Evolutionary conservation across 2,888 invertebrate species (phyloP), one percentile per base, ranked within the genome.

Genomic region (Hydriomena furcata): DNA sequence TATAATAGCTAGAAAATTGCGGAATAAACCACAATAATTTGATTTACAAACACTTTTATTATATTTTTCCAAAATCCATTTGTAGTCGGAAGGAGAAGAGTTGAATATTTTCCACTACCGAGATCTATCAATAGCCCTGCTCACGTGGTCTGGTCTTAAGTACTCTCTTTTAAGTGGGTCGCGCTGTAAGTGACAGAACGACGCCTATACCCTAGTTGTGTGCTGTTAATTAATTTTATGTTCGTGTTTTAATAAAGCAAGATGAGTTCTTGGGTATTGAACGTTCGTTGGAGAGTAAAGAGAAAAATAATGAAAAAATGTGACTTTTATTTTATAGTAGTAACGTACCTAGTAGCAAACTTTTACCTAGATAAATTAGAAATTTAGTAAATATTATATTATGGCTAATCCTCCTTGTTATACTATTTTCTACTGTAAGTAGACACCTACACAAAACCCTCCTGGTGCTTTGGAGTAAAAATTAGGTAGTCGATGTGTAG

Each of bases 161-260:
- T 49, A 38, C 46, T 45, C 52, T 52, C 49, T 66, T 73, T 65
- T 61, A 69, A 79, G 76, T 72, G 75, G 76, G 64, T 63, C 66
- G 71, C 60, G 64, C 74, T 82, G 80, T 46, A 71, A 76, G 67
- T 79, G 81, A 81, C 80, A 79, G 73, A 65, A 38, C 8, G 28
- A 24, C 44, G 43, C 50, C 68, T 61, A 65, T 68, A n/a, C n/a
- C n/a, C n/a, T 12, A 72, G 67, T 70, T 68, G 68, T 12, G 17
- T 7, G 37, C 48, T 71, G 74, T 73, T 76, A 78, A 79, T 79
- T 75, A 73, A 71, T 70, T 68, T 71, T 66, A 65, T 57, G 57
- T 65, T 55, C 50, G 8, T 49, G 45, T 54, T 50, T 47, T 41
- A n/a, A n/a, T n/a, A 59, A 11, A 37, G 17, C 23, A n/a, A 27